Evolutionary conservation across 2,888 invertebrate species (phyloP).

Genomic region (Rotaria macrura): DNA sequence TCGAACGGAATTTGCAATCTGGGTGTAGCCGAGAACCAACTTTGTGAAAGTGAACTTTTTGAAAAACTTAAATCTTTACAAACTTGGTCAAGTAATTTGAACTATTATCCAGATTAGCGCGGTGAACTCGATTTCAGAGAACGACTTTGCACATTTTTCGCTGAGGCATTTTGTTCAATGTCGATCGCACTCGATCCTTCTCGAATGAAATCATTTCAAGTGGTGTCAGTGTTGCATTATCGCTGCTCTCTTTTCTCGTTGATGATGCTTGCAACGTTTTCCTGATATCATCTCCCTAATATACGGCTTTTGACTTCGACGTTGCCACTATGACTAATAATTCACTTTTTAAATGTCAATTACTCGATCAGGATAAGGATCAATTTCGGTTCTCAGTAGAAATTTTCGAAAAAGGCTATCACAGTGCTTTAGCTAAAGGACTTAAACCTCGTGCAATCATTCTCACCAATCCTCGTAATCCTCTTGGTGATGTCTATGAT

Average conservation of each 20-base stretch:
- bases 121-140: not conserved
- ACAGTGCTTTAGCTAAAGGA: not conserved
- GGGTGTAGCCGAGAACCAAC: not conserved
- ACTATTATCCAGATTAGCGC: not conserved
- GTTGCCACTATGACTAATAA: not conserved
- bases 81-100: not conserved
- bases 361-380: not conserved
- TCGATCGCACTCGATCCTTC: too few relatives aligned
- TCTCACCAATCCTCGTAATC: not conserved
- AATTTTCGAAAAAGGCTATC: not conserved
- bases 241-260: not conserved
- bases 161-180: too few relatives aligned
- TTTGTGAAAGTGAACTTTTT: not conserved
- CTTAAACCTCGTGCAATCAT: not conserved
- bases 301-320: not conserved
- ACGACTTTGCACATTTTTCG: not conserved
- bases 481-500: not conserved
- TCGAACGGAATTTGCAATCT: not conserved
- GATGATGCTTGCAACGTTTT: not conserved
- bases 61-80: not conserved
- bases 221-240: not conserved
- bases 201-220: not conserved
- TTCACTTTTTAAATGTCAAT: not conserved
- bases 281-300: not conserved
- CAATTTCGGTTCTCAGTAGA: not conserved